phyloP scores from a whole-genome alignment of 2,113 vertebrate species.

The Taxidea taxus region DNA sequence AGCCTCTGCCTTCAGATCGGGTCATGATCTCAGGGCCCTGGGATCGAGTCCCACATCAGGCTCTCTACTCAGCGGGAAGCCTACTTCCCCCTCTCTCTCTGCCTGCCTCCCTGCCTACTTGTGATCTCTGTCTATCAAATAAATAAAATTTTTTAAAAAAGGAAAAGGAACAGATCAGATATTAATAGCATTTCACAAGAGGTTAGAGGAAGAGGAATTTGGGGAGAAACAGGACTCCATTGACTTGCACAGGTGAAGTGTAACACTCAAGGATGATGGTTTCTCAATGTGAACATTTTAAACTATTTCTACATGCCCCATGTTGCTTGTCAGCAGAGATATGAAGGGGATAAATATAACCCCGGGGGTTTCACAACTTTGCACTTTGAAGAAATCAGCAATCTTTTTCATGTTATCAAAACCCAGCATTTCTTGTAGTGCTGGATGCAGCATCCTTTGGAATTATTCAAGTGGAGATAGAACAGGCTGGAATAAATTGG shows the following conservation, averaged over 20 bases:
- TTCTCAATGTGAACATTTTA: slow-evolving; percentile 75
- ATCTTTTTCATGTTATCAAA: slow-evolving; percentile 76
- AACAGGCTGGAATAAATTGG: slow-evolving; percentile 40
- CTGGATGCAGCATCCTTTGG: slow-evolving; percentile 60
- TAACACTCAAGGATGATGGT: slow-evolving; percentile 63
- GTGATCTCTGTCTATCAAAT: no score
- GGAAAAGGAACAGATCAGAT: slow-evolving; percentile 6
- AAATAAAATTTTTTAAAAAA: no score
- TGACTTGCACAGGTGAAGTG: slow-evolving; percentile 68
- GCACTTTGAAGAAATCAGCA: slow-evolving; percentile 77
- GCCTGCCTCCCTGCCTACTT: no score
- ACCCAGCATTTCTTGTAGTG: slow-evolving; percentile 60
- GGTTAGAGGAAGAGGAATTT: slow-evolving; percentile 42
- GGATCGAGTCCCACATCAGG: no score
- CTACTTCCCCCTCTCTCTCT: no score
- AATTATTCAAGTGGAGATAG: slow-evolving; percentile 61
- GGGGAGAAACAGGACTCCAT: slow-evolving; percentile 58
- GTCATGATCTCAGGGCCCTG: no score
- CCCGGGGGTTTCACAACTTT: slow-evolving; percentile 78
- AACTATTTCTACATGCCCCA: slow-evolving; percentile 75
- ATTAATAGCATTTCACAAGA: not conserved
- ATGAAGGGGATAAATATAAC: slow-evolving; percentile 78
- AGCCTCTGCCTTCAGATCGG: no score
- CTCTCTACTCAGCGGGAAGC: no score
- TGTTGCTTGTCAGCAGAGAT: slow-evolving; percentile 78